A percentile compares a stretch with the other conserved stretches of the same genome.
Conservation (phyloP, 2,888 invertebrate genomes). For the Ophion ventricosus region DNA sequence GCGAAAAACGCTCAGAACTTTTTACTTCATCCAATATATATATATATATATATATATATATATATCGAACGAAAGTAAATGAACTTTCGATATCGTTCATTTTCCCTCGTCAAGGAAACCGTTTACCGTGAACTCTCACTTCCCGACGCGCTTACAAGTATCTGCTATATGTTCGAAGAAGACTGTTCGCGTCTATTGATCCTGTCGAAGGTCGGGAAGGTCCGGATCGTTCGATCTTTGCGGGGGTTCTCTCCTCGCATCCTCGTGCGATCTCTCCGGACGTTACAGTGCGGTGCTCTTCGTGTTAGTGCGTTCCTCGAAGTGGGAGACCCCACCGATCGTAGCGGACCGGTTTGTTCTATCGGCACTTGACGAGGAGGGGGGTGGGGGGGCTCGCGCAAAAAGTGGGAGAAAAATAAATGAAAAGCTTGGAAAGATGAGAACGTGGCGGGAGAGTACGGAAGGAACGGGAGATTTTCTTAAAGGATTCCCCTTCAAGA, state of each 20-base stretch:
- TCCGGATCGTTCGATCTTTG: slow-evolving; percentile 7
- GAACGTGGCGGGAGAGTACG: neutral
- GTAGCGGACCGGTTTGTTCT: neutral
- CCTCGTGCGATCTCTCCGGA: neutral
- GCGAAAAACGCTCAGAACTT: too few species aligned
- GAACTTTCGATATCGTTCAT: neutral
- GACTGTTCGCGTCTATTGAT: slow-evolving; percentile 9
- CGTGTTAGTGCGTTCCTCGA: slow-evolving; percentile 6
- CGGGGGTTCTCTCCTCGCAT: neutral
- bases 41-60: too few species aligned
- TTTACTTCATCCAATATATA: too few species aligned
- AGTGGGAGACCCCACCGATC: slow-evolving; percentile 38
- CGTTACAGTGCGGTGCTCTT: neutral
- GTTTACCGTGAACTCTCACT: slow-evolving; percentile 37
- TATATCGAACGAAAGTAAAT: neutral
- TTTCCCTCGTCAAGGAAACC: neutral
- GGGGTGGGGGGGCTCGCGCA: neutral
- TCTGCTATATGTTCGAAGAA: slow-evolving; percentile 13
- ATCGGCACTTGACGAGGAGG: neutral
- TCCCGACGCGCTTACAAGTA: slow-evolving; percentile 38
- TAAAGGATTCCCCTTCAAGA: neutral
- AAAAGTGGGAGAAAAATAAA: neutral
- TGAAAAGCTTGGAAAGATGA: neutral
- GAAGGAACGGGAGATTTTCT: neutral
- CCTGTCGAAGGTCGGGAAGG: slow-evolving; percentile 10